Conservation (phyloP, 2,113 vertebrate species). For the Sapajus apella region DNA sequence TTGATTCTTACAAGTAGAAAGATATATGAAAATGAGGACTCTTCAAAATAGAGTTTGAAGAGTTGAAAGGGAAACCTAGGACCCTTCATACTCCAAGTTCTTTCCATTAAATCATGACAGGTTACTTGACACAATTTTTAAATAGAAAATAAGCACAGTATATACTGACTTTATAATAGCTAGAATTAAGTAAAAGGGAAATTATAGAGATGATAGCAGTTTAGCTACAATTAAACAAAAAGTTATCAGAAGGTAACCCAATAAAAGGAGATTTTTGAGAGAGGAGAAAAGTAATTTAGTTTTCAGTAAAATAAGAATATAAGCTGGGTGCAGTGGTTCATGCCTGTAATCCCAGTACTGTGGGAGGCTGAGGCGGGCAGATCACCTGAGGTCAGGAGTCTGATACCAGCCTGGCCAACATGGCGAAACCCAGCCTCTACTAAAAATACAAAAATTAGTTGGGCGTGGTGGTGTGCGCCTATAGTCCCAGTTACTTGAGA, state of each 20-base stretch:
- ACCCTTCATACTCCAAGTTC: background rate
- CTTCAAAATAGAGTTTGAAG: background rate
- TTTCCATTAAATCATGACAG: background rate
- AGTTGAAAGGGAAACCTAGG: background rate
- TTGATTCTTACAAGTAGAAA: conserved; percentile 1
- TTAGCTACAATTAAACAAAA: conserved; percentile 24
- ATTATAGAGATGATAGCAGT: background rate
- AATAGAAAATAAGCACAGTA: conserved; percentile 25
- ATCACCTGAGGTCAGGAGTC: too few species aligned
- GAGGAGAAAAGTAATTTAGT: conserved; percentile 4
- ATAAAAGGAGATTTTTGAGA: background rate
- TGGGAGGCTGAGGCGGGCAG: too few species aligned
- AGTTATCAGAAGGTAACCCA: conserved; percentile 20
- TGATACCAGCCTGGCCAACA: too few species aligned
- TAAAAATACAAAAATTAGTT: too few species aligned
- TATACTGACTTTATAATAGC: background rate
- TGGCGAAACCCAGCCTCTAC: too few species aligned
- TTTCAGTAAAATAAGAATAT: background rate
- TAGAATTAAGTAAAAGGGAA: background rate
- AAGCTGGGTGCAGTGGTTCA: too few species aligned
- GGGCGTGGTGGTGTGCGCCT: too few species aligned
- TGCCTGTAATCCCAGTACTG: too few species aligned
- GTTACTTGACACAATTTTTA: background rate
- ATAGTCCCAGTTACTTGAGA: too few species aligned
- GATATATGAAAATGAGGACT: background rate